Evolutionary conservation across 2,888 invertebrate genomes (phyloP).

Genomic region (Marronus borbonicus): DNA sequence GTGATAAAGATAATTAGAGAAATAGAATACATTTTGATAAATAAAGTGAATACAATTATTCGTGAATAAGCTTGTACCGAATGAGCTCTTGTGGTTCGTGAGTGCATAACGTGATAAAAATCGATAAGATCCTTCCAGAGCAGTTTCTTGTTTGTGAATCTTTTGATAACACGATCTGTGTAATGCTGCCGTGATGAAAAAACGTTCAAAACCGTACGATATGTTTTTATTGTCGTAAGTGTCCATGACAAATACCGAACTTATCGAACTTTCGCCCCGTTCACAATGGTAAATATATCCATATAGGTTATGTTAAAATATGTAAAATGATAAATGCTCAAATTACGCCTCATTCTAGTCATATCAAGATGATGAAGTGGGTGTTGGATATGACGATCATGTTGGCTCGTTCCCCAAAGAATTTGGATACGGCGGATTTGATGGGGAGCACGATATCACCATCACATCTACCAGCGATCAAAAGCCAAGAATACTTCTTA

Average conservation of each 20-base stretch:
- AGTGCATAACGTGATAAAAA: conserved; percentile 42
- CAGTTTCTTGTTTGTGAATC: conserved; percentile 32
- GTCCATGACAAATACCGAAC: conserved; percentile 14
- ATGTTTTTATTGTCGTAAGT: conserved; percentile 37
- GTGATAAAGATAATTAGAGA: conserved; percentile 21
- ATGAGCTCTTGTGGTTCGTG: conserved; percentile 26
- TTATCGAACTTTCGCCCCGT: conserved; percentile 15
- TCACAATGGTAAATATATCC: conserved; percentile 40
- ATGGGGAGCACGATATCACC: conserved; percentile 82
- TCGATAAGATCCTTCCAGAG: conserved; percentile 39
- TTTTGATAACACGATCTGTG: conserved; percentile 40
- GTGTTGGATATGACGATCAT: conserved; percentile 68
- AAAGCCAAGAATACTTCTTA: conserved; percentile 93
- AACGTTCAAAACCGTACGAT: conserved; percentile 21
- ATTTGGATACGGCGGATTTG: conserved; percentile 92
- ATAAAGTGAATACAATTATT: conserved; percentile 17
- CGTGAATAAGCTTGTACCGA: conserved; percentile 7
- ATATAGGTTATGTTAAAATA: conserved; percentile 45
- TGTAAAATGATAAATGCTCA: background rate
- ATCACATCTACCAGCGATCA: conserved; percentile 80
- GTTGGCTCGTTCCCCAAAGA: conserved; percentile 90
- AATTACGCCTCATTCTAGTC: conserved; percentile 57
- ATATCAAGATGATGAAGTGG: conserved; percentile 70
- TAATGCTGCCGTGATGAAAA: conserved; percentile 22
- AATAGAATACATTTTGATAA: conserved; percentile 21